Percentiles rank a stretch among this genome's conserved stretches.
phyloP scores from a whole-genome alignment of 2,797 vertebrate genomes.

The Euphonia xanthogaster region DNA sequence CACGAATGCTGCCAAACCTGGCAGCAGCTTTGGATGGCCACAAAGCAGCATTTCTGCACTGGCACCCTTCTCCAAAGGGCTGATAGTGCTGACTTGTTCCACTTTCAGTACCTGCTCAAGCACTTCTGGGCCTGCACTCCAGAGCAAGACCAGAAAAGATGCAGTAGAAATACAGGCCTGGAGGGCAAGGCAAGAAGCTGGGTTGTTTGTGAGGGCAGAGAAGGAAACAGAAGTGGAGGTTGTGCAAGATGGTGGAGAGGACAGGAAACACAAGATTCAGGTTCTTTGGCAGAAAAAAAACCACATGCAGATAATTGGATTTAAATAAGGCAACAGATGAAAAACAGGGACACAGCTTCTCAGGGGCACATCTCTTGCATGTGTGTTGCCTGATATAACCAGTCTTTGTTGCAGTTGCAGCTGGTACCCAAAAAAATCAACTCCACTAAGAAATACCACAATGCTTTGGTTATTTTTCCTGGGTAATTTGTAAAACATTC shows the following conservation, averaged over 20 bases:
- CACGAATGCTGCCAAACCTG: rapidly evolving
- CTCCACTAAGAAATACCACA: background rate
- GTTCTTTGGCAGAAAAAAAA: background rate
- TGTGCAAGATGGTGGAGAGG: background rate
- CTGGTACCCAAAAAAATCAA: background rate
- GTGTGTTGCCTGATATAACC: background rate
- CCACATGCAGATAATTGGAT: background rate
- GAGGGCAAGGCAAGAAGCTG: background rate
- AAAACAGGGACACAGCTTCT: background rate
- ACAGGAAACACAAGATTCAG: background rate
- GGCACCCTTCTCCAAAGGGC: background rate
- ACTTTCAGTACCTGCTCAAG: background rate
- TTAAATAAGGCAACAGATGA: background rate
- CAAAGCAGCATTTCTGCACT: background rate
- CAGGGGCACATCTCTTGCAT: background rate
- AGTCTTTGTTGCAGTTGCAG: background rate
- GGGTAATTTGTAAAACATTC: background rate
- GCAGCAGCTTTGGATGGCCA: background rate
- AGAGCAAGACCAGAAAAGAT: background rate
- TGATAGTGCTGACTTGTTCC: background rate
- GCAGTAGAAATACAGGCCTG: background rate
- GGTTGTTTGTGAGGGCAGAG: background rate
- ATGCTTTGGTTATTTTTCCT: background rate
- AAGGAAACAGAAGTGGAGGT: background rate
- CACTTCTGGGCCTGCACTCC: background rate